Conservation (phyloP, 2,888 invertebrate genomes). For the Drosophila austrosaltans region DNA sequence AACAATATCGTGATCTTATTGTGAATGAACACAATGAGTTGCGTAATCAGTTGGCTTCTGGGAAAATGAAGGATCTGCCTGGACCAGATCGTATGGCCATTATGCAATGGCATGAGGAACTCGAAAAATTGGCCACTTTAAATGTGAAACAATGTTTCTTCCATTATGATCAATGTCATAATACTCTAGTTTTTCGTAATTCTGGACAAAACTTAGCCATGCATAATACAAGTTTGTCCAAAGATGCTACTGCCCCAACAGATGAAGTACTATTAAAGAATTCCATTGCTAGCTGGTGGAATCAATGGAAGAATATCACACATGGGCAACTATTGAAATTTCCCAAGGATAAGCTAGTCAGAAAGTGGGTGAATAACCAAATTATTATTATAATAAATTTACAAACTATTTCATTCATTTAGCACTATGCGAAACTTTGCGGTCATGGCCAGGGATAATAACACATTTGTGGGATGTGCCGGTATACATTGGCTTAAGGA, state of each 20-base stretch:
- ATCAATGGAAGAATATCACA: slow-evolving; percentile 49
- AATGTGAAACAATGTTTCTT: slow-evolving; percentile 57
- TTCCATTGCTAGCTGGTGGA: slow-evolving; percentile 61
- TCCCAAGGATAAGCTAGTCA: slow-evolving; percentile 46
- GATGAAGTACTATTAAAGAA: slow-evolving; percentile 45
- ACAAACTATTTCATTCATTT: not conserved
- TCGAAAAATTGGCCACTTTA: slow-evolving; percentile 53
- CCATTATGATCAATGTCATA: slow-evolving; percentile 57
- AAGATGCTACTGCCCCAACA: not conserved
- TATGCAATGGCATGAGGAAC: slow-evolving; percentile 55
- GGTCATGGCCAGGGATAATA: slow-evolving; percentile 63
- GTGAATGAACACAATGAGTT: slow-evolving; percentile 51
- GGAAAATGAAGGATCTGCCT: slow-evolving; percentile 42
- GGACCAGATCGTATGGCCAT: slow-evolving; percentile 62
- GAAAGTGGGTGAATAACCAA: slow-evolving; percentile 47
- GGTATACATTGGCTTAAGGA: slow-evolving; percentile 43
- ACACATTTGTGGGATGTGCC: slow-evolving; percentile 64
- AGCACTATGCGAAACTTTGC: slow-evolving; percentile 63
- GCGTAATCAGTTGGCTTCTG: slow-evolving; percentile 56
- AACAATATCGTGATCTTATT: slow-evolving; percentile 42
- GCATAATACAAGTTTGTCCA: slow-evolving; percentile 19
- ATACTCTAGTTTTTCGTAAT: slow-evolving; percentile 50
- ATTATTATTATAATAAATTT: no score
- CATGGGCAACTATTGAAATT: slow-evolving; percentile 35
- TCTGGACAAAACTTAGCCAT: slow-evolving; percentile 63